Evolutionary conservation across 1,140 invertebrate species (phyloP), one percentile per base, ranked within the genome.

Genomic region (Bombus soroeensis): DNA sequence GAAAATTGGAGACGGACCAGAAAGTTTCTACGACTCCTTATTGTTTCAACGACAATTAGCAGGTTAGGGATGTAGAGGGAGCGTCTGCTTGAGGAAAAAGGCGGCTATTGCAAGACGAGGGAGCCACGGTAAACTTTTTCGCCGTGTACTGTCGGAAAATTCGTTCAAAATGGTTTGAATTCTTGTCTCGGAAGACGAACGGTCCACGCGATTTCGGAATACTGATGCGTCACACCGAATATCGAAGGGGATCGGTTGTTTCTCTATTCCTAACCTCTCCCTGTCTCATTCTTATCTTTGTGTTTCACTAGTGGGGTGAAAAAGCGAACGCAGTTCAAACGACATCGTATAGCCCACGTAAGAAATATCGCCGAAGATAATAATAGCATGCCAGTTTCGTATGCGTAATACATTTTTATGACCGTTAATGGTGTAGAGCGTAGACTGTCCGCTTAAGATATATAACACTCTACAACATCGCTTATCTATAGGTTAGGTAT

Each of bases 121-220:
- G 74, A 83, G 71, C 66, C 59, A 75, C 92, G 92, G 93, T 93
- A 93, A 94, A 93, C 94, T 94, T 90, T 82, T 76, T 86, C 85
- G 89, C 81, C 86, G 83, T 81, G 89, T 89, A 87, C 92, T 82
- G 89, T 87, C 93, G 90, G 88, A 90, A 94, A 94, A 94, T 94
- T 94, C 93, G 94, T 93, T 94, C 91, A 87, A 84, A 93, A 94
- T 93, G 89, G 91, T 94, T 94, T 90, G 93, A 92, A 94, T 94
- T 94, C 93, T 91, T 90, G 91, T 92, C 89, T 76, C 85, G 89
- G 74, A 90, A 94, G 94, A 95, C 91, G 91, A 92, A 92, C 93
- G 93, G 90, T 87, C 86, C 81, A 92, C 88, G 92, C 94, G 93
- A 93, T 93, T 94, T 89, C 83, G 81, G 94, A 94, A 94, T 94